Conservation (phyloP, 2,797 vertebrate genomes). For the Melanotaenia nigrans region DNA sequence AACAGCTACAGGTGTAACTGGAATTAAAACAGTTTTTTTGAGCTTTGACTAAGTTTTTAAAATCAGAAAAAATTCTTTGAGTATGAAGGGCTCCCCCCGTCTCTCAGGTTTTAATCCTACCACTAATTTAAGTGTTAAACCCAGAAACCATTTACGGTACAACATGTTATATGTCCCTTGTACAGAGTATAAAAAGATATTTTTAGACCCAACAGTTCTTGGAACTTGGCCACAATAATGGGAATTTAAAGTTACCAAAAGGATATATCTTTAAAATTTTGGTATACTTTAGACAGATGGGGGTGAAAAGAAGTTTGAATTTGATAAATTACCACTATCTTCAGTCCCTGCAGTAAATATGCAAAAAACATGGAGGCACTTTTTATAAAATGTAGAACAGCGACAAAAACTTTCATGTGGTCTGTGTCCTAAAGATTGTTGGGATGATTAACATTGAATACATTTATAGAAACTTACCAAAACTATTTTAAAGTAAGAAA, state of each 20-base stretch:
- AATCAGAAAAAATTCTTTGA: background rate
- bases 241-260: background rate
- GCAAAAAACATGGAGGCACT: too few species aligned
- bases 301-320: too few species aligned
- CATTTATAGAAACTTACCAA: too few species aligned
- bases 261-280: too few species aligned
- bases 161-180: background rate
- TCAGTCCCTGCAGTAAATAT: background rate
- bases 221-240: background rate
- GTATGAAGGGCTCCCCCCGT: background rate
- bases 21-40: background rate
- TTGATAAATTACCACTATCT: background rate
- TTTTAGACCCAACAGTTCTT: background rate
- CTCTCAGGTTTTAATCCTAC: background rate
- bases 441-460: too few species aligned
- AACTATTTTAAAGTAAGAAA: too few species aligned
- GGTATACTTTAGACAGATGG: too few species aligned
- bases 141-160: too few species aligned
- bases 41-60: background rate
- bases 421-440: too few species aligned
- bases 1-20: constrained; percentile 47
- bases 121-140: background rate
- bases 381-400: too few species aligned
- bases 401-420: too few species aligned
- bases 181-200: background rate